These are phyloP conservation scores for Micrastur ruficollis DNA, from an alignment of 2,797 vertebrate species.

Conservation along the genomic window DNA sequence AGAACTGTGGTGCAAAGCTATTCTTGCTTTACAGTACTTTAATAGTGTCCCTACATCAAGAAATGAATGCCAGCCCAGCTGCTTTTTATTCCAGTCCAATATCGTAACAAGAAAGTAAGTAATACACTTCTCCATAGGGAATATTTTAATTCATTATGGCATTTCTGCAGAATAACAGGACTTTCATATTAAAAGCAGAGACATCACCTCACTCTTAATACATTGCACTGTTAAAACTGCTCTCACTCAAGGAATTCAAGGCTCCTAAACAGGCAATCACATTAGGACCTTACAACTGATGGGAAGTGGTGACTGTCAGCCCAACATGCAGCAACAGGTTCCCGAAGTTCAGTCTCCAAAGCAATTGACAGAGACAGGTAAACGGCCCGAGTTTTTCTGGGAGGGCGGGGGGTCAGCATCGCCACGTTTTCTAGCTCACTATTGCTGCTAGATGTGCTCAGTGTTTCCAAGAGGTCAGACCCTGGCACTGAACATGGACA, in stretches of 20 bases:
- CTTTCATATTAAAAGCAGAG: slow-evolving; percentile 16
- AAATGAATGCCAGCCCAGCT: background rate
- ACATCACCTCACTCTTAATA: background rate
- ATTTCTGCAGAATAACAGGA: slow-evolving; percentile 6
- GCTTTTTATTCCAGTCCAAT: slow-evolving; percentile 6
- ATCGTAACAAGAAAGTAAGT: background rate
- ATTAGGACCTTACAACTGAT: background rate
- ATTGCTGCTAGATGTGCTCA: background rate
- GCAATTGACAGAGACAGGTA: background rate
- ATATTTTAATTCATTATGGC: slow-evolving; percentile 11
- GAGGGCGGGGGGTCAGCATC: accelerated
- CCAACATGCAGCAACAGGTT: accelerated
- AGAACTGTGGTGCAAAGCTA: slow-evolving; percentile 7
- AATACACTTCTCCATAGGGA: background rate
- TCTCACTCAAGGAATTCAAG: background rate
- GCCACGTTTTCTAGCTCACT: accelerated
- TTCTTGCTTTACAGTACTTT: slow-evolving; percentile 18
- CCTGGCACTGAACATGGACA: background rate
- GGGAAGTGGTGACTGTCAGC: background rate
- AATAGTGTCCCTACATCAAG: background rate
- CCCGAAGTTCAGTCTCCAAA: background rate
- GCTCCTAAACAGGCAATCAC: background rate
- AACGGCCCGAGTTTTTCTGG: background rate
- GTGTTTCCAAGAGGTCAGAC: background rate
- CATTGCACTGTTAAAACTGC: background rate